These are phyloP conservation scores for Drosophila burlai DNA, from an alignment of 1,140 invertebrate species.

Conservation along the genomic window DNA sequence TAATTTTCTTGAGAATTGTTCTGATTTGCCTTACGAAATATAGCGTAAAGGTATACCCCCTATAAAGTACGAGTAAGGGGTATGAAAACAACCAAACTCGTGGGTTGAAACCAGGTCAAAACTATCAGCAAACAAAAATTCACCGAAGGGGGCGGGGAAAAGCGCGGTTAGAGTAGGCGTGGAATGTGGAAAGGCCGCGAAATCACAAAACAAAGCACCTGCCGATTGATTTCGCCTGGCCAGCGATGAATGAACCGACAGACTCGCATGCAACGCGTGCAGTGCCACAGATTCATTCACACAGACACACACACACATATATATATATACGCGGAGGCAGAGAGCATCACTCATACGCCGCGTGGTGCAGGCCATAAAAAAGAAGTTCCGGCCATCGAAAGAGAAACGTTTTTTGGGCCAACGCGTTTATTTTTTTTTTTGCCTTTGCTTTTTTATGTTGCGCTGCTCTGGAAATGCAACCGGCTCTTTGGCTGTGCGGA, in stretches of 20 bases:
- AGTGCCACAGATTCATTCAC: conserved; percentile 54
- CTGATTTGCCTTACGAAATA: no score
- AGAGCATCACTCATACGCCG: conserved; percentile 75
- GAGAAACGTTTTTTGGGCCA: conserved; percentile 54
- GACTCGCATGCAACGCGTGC: conserved; percentile 40
- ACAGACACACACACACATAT: background rate
- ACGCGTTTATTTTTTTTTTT: conserved; percentile 4
- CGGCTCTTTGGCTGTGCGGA: background rate
- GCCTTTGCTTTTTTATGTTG: conserved; percentile 2
- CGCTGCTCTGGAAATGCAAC: conserved; percentile 27
- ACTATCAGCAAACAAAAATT: conserved; percentile 81
- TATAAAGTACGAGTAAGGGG: background rate
- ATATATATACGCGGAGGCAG: conserved; percentile 3
- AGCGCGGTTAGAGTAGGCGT: conserved; percentile 5
- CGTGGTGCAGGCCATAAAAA: conserved; percentile 52
- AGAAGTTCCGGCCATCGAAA: conserved; percentile 47
- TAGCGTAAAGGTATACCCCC: background rate
- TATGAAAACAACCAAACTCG: conserved; percentile 3
- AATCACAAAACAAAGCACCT: conserved; percentile 76
- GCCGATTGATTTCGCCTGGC: conserved; percentile 52
- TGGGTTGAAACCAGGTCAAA: conserved; percentile 74
- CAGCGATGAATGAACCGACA: conserved; percentile 50
- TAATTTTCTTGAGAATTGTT: no score
- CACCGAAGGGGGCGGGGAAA: conserved; percentile 6
- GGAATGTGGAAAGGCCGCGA: conserved; percentile 20